phyloP scores from a whole-genome alignment of 2,888 invertebrate genomes.

The Drosophila tanythrix region DNA sequence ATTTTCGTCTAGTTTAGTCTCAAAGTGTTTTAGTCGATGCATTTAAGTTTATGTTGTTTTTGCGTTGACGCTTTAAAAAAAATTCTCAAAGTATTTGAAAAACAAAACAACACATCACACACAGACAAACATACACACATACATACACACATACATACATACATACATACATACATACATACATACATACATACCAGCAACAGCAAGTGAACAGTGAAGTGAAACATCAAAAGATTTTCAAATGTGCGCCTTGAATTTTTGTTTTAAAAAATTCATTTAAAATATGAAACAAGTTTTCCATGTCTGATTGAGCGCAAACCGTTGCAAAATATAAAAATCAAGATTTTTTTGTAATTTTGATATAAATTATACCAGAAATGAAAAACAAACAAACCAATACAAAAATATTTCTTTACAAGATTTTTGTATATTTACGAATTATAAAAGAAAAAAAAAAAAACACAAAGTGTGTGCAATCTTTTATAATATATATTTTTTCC shows the following conservation, averaged over 20 bases:
- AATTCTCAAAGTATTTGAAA: conserved; percentile 61
- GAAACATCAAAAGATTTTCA: background rate
- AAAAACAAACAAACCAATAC: conserved; percentile 26
- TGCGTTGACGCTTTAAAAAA: conserved; percentile 38
- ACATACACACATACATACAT: background rate
- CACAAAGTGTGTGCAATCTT: conserved; percentile 50
- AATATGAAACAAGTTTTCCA: conserved; percentile 31
- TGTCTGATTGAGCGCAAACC: conserved; percentile 62
- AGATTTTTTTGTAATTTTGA: conserved; percentile 62
- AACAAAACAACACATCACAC: conserved; percentile 39
- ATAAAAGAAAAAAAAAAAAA: conserved; percentile 8
- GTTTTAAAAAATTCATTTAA: conserved; percentile 77
- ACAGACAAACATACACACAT: conserved; percentile 21
- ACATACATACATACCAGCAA: conserved; percentile 24
- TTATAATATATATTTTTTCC: conserved; percentile 37
- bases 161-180: conserved; percentile 19
- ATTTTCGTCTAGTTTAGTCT: conserved; percentile 19
- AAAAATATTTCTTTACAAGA: conserved; percentile 62
- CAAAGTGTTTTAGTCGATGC: conserved; percentile 50
- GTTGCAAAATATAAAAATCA: conserved; percentile 17
- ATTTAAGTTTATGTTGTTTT: conserved; percentile 61
- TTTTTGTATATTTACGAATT: conserved; percentile 65
- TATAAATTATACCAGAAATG: conserved; percentile 63
- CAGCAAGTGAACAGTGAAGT: background rate
- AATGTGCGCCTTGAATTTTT: conserved; percentile 71